Percentiles rank a stretch among this genome's conserved stretches.
phyloP scores from a whole-genome alignment of 2,797 vertebrate genomes.

The Malacoctenus gilli region DNA sequence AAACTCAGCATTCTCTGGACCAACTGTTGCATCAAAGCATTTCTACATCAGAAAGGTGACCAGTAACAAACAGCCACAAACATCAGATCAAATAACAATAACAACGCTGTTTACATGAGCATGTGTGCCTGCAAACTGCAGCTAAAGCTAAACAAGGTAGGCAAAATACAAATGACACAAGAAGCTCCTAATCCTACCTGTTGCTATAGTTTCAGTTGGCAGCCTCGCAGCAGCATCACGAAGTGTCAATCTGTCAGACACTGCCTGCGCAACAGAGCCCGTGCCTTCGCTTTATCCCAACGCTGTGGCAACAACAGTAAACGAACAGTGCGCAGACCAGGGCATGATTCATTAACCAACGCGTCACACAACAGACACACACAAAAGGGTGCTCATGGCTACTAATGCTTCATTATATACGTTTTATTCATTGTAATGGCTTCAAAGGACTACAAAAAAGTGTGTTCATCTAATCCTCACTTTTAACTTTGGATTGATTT shows the following conservation, averaged over 20 bases:
- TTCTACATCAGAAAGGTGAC: conserved; percentile 30
- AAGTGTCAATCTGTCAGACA: conserved; percentile 56
- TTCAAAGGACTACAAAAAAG: conserved; percentile 25
- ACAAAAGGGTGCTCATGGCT: conserved; percentile 37
- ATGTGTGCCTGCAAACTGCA: conserved; percentile 27
- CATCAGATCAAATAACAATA: conserved; percentile 27
- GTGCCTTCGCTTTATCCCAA: conserved; percentile 53
- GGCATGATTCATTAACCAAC: conserved; percentile 64
- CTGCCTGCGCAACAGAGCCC: conserved; percentile 34
- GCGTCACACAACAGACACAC: conserved; percentile 29
- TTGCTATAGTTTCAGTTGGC: conserved; percentile 71
- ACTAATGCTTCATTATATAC: conserved; percentile 43
- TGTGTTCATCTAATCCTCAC: conserved; percentile 19
- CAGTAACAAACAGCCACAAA: conserved; percentile 20
- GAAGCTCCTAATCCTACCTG: conserved; percentile 69
- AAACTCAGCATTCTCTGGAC: conserved; percentile 33
- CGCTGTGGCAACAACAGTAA: conserved; percentile 76
- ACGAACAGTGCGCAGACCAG: conserved; percentile 59
- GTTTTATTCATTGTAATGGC: conserved; percentile 17
- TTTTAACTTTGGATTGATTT: conserved; percentile 33
- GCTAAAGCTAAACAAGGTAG: conserved; percentile 25
- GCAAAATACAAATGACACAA: conserved; percentile 57
- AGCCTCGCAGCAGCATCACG: conserved; percentile 57
- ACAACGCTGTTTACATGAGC: conserved; percentile 7
- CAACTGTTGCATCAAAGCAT: conserved; percentile 20